These are phyloP conservation scores for Dinocampus coccinellae DNA, from an alignment of 2,888 invertebrate genomes.

Conservation along the genomic window DNA sequence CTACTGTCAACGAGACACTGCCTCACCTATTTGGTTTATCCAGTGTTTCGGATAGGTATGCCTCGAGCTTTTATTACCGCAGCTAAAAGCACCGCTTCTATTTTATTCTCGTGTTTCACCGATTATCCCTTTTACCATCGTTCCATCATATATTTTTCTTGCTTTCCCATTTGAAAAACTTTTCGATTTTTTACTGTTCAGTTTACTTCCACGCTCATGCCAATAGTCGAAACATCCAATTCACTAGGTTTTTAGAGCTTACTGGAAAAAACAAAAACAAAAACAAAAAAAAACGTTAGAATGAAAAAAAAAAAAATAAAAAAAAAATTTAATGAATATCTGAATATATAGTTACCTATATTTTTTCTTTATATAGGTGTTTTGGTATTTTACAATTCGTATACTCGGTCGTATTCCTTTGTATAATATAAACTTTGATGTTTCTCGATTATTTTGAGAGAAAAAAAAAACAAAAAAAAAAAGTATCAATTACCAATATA, in stretches of 20 bases:
- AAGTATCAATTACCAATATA: not conserved
- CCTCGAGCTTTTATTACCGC: conserved; percentile 9
- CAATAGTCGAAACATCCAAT: not conserved
- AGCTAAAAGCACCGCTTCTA: conserved; percentile 13
- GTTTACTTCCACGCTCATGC: not conserved
- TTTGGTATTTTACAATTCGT: not conserved
- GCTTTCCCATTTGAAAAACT: not conserved
- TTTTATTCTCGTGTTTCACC: conserved; percentile 1
- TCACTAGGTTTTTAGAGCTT: too few species aligned
- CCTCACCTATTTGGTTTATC: not conserved
- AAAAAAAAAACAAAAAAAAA: not conserved
- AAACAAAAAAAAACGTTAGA: not conserved
- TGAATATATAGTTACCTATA: not conserved
- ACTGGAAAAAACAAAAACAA: not conserved
- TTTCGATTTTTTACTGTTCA: not conserved
- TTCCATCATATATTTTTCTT: not conserved
- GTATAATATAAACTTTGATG: not conserved
- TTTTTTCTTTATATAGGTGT: not conserved
- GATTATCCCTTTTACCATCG: not conserved
- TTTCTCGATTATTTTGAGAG: not conserved
- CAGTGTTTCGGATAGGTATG: not conserved
- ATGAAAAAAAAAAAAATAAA: not conserved
- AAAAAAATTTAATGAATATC: not conserved
- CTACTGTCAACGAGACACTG: not conserved
- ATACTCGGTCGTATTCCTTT: not conserved